Evolutionary conservation across 2,113 vertebrate species (phyloP).

Genomic region (Odocoileus virginianus): DNA sequence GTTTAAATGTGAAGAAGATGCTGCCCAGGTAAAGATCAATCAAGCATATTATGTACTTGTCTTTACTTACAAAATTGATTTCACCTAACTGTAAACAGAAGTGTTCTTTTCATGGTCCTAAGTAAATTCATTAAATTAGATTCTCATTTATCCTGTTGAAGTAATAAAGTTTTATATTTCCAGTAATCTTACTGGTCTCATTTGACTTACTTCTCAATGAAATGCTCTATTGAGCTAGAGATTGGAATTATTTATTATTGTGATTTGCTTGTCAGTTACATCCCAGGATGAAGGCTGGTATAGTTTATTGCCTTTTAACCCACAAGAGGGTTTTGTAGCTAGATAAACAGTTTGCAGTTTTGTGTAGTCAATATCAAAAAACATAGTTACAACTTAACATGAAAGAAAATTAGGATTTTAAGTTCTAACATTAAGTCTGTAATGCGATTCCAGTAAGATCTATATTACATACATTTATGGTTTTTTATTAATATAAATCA

Average conservation of each 20-base stretch:
- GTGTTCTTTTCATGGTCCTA: background rate
- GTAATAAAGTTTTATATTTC: background rate
- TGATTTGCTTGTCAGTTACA: background rate
- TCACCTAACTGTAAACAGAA: background rate
- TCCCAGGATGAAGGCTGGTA: background rate
- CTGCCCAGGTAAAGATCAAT: constrained; percentile 84
- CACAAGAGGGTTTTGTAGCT: background rate
- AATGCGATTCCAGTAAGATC: background rate
- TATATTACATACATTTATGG: background rate
- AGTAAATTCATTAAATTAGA: background rate
- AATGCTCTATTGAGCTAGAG: background rate
- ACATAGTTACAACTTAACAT: background rate
- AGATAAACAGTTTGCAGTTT: background rate
- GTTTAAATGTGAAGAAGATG: constrained; percentile 99
- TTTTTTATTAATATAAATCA: background rate
- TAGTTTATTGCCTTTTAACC: background rate
- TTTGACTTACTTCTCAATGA: constrained; percentile 7
- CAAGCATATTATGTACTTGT: background rate
- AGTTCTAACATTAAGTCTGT: background rate
- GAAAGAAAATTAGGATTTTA: constrained; percentile 2
- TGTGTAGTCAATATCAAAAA: background rate
- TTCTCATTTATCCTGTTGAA: constrained; percentile 26
- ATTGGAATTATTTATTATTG: background rate
- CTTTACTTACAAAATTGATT: background rate
- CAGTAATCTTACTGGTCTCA: background rate